Evolutionary conservation across 2,113 vertebrate genomes (phyloP).

Genomic region (Myotis davidii): DNA sequence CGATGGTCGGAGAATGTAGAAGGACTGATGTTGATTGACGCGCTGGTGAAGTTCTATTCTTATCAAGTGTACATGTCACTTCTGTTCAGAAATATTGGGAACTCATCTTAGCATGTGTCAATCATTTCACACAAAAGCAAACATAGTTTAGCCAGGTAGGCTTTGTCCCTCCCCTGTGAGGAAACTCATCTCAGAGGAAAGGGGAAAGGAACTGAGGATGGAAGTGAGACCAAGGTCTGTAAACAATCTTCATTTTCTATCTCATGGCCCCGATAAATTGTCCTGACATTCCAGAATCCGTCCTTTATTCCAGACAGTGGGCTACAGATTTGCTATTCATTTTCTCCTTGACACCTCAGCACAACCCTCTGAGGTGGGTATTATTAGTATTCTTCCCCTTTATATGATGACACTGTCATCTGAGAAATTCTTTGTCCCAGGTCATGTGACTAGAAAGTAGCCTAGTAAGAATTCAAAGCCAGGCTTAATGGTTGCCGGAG

Average conservation of each 20-base stretch:
- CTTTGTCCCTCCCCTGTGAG: neutral
- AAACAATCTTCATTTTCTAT: neutral
- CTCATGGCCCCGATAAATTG: neutral
- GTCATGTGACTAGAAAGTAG: neutral
- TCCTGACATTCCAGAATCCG: neutral
- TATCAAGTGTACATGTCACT: rapidly evolving
- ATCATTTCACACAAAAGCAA: neutral
- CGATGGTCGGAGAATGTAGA: rapidly evolving
- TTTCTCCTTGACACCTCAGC: neutral
- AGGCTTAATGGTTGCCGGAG: neutral
- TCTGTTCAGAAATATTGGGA: neutral
- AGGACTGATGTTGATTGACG: rapidly evolving
- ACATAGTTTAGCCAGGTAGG: no score
- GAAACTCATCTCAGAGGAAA: neutral
- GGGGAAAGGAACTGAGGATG: rapidly evolving
- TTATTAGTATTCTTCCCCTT: neutral
- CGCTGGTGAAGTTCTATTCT: rapidly evolving
- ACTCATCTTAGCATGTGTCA: neutral
- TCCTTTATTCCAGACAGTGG: neutral
- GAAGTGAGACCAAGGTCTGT: neutral
- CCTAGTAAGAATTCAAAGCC: neutral
- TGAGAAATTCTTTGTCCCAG: neutral
- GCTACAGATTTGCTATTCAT: neutral
- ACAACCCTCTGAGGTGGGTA: neutral
- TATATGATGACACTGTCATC: neutral